Evolutionary conservation across 2,797 vertebrate genomes (phyloP), one percentile per base, ranked within the genome.

Genomic region (Sebastes hubbsi): DNA sequence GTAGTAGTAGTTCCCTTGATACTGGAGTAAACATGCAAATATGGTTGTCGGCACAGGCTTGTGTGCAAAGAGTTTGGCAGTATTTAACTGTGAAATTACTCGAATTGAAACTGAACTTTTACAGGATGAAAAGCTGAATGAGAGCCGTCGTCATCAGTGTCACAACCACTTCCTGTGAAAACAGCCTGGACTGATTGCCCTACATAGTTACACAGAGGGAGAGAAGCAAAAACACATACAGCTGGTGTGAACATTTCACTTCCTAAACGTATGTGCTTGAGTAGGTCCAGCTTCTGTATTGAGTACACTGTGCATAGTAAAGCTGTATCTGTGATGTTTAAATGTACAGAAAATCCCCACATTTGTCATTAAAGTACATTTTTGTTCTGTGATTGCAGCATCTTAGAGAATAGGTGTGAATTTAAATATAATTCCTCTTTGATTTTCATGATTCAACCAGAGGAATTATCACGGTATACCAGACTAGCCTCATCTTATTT

Each of bases 141-240:
- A 93, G 75, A 80, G 27, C 36, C 38, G 32, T 56, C 75, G 80
- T 81, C 76, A 64, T 78, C 75, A 52, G 76, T 76, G 83, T 84
- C 80, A 78, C 82, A 92, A 94, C 92, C 91, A 88, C 92, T 93
- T 95, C 94, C 94, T 93, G 91, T 91, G 78, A 88, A 78, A 87
- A 77, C 84, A 75, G 64, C 61, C 54, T 62, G 29, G 82, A 66
- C 69, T 89, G 82, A 78, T 84, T 91, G 89, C 82, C 46, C 72
- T 75, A 77, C 67, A 68, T 54, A 72, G 81, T 81, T 78, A 77
- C 54, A 75, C 8, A n/a, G 42, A 55, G 56, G 16, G n/a, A 8
- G 36, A 42, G 13, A 64, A 27, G 25, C 65, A 67, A 46, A 77
- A 75, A 27, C 30, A 27, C 24, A 38, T 74, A 79, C 85, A 88